Conservation (phyloP, 2,797 vertebrate genomes). For the Crax fasciolata region DNA sequence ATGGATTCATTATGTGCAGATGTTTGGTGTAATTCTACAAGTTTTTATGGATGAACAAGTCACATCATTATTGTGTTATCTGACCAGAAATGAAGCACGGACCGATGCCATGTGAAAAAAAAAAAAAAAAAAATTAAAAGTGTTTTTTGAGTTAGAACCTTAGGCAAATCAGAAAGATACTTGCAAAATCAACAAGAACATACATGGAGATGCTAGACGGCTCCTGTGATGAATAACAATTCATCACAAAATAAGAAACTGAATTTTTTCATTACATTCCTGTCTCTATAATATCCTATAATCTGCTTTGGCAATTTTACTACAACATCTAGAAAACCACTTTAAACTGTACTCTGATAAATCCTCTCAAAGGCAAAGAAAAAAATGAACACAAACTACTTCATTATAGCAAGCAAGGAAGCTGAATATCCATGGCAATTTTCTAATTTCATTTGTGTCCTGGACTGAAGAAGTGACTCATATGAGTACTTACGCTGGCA, state of each 20-base stretch:
- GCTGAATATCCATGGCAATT: background rate
- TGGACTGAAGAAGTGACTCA: background rate
- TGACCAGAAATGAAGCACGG: conserved; percentile 78
- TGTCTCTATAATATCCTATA: conserved; percentile 39
- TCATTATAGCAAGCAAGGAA: conserved; percentile 40
- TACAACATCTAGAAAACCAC: conserved; percentile 57
- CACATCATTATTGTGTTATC: conserved; percentile 72
- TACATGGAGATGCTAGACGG: conserved; percentile 39
- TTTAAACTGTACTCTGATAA: conserved; percentile 32
- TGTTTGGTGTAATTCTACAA: conserved; percentile 76
- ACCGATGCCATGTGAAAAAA: conserved; percentile 61
- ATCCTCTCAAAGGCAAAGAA: conserved; percentile 24
- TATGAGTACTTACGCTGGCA: background rate
- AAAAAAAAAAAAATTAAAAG: background rate
- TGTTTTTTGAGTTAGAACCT: conserved; percentile 42
- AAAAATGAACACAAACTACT: conserved; percentile 29
- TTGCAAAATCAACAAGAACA: conserved; percentile 40
- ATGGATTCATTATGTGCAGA: conserved; percentile 83
- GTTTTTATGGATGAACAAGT: conserved; percentile 74
- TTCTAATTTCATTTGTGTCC: conserved; percentile 37
- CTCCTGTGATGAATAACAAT: conserved; percentile 36
- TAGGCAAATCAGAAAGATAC: background rate
- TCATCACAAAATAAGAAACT: conserved; percentile 63
- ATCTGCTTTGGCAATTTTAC: conserved; percentile 39
- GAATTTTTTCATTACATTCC: conserved; percentile 41